These are phyloP conservation scores for Struthidea cinerea DNA, from an alignment of 2,113 vertebrate species.

Conservation along the genomic window DNA sequence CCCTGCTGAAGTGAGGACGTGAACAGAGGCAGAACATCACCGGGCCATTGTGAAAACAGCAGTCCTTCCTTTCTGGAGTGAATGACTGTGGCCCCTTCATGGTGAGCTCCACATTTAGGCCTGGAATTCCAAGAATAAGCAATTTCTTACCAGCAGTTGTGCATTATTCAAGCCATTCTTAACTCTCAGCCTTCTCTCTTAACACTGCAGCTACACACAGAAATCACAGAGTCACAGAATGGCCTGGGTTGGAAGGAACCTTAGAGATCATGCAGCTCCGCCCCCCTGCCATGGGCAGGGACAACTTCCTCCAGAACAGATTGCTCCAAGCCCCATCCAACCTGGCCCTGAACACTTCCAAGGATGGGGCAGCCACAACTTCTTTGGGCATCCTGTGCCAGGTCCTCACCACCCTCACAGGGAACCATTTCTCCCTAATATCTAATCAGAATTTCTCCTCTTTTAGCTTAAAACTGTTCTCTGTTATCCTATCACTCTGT, in stretches of 20 bases:
- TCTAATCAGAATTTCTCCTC: neutral
- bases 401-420: neutral
- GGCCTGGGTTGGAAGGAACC: neutral
- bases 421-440: neutral
- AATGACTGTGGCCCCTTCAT: neutral
- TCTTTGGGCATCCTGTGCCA: neutral
- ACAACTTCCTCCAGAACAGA: neutral
- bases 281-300: fast-evolving
- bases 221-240: neutral
- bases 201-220: neutral
- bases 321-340: neutral
- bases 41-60: fast-evolving
- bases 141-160: neutral
- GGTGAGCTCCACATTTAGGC: neutral
- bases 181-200: neutral
- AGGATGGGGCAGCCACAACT: neutral
- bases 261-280: neutral
- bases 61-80: neutral
- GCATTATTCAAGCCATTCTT: neutral
- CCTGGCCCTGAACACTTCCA: neutral
- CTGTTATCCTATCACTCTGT: neutral
- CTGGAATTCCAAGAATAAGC: neutral
- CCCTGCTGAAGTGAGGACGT: neutral
- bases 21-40: neutral
- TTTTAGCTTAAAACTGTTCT: neutral